Evolutionary conservation across 1,140 invertebrate genomes (phyloP).

Genomic region (Paraescarpia echinospica): DNA sequence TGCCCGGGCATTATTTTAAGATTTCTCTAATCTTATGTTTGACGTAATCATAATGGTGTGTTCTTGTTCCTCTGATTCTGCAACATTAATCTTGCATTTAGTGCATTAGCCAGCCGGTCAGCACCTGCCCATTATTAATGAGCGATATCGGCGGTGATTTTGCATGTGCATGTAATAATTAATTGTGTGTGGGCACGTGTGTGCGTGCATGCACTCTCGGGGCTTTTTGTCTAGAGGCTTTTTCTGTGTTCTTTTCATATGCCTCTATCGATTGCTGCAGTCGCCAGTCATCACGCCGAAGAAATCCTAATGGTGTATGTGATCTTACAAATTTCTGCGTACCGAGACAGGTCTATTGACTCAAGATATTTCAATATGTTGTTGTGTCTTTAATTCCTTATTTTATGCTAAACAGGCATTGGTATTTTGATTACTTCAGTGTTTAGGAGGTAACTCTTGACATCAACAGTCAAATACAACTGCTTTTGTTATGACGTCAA

Average conservation of each 20-base stretch:
- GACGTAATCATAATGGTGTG: neutral
- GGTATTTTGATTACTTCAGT: neutral
- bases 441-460: neutral
- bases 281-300: neutral
- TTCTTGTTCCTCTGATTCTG: neutral
- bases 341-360: neutral
- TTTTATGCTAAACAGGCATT: neutral
- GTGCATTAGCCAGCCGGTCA: neutral
- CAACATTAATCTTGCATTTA: neutral
- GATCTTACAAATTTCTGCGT: neutral
- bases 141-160: neutral
- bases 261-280: neutral
- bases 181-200: neutral
- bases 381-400: neutral
- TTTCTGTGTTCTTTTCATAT: neutral
- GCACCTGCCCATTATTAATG: neutral
- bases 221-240: neutral
- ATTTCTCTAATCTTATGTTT: neutral
- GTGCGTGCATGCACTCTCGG: neutral
- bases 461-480: neutral
- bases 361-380: neutral
- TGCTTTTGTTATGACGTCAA: no score
- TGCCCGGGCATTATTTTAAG: neutral
- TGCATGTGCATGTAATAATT: conserved; percentile 6
- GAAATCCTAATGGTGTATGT: neutral